Base-by-base conservation (phyloP, 2,888 invertebrate genomes). In the Graphium colonna region DNA sequence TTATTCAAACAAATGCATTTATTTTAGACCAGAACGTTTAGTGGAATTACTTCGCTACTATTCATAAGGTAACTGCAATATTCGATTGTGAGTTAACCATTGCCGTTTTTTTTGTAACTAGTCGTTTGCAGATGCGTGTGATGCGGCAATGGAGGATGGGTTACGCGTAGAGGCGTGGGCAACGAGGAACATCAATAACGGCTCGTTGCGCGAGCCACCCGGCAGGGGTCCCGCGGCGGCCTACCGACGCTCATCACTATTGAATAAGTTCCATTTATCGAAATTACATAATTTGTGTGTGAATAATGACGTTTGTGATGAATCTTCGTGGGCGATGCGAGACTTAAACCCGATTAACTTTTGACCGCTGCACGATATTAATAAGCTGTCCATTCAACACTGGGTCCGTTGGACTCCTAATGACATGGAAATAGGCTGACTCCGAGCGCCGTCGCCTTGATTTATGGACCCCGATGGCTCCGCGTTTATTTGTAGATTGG, bases 281-380 rank as follows among this genome's bases (percentile, higher is more conserved):
- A 88, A 89, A 88, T 89, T 88, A 89, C 84, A 87, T 88, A 89
- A 89, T 89, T 88, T 87, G 88, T 89, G 84, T 88, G 89, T 89
- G 89, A 89, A 89, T 89, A 84, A 89, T 89, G 88, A 88, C 85
- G 86, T 85, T 76, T 87, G 86, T 88, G 89, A 88, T 89, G 86
- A 82, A 89, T 88, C 87, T 84, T 87, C 86, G 86, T 88, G 86
- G 89, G 89, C 87, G 87, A 87, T 84, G 76, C 80, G 79, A 80
- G 86, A 82, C 86, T 86, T 87, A 85, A 80, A 85, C 82, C 82
- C 88, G 88, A 85, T 89, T 89, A 87, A 88, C 88, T 82, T 88
- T 89, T 89, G 88, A 89, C 88, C 87, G 86, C 68, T 64, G 68
- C 66, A 74, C 71, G 71, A 79, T 86, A 88, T 89, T 88, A 87